Evolutionary conservation across 1,140 invertebrate species (phyloP), one percentile per base, ranked within the genome.

Genomic region (Harpegnathos saltator): DNA sequence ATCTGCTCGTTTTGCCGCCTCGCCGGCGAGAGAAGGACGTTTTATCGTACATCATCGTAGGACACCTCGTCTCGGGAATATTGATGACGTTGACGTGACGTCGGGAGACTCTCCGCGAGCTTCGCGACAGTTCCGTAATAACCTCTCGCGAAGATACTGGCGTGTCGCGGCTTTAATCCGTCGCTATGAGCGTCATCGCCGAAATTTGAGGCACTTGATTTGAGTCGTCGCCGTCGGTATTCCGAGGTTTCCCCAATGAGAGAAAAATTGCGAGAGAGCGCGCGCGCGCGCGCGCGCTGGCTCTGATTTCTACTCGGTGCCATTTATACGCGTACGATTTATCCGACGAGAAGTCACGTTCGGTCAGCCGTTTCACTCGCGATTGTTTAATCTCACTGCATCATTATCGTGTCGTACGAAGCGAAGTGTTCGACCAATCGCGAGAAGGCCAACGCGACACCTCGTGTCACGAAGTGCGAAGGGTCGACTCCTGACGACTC

Each of bases 71-170:
- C 38, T 58, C 68, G 62, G 24, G 82, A 84, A 85, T 85, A 85
- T 85, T 38, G 82, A 85, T 77, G 82, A 78, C 74, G 44, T 75
- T 26, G 48, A 69, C 63, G n/a, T n/a, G 56, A 26, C 48, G 24
- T 48, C 58, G 73, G 52, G 82, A 78, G 71, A 44, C 56, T 19
- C 56, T 19, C 7, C 48, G 72, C 38, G 17, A 24, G 52, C 38
- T 33, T 26, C 54, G 15, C 11, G 71, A 74, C 48, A 29, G 17
- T 78, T 69, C n/a, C 12, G 5, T 56, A 38, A 78, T 33, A 69
- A 33, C 29, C 29, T 44, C 38, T 44, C 38, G 38, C 38, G 38
- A 11, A 9, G 38, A 44, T 44, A 11, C 11, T 44, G 38, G 38
- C 38, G 38, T n/a, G n/a, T 44, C 11, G 38, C 38, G 38, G 9